Percentiles rank a stretch among this genome's conserved stretches.
Evolutionary conservation across 2,113 vertebrate species (phyloP).

Genomic region (Cebus imitator): DNA sequence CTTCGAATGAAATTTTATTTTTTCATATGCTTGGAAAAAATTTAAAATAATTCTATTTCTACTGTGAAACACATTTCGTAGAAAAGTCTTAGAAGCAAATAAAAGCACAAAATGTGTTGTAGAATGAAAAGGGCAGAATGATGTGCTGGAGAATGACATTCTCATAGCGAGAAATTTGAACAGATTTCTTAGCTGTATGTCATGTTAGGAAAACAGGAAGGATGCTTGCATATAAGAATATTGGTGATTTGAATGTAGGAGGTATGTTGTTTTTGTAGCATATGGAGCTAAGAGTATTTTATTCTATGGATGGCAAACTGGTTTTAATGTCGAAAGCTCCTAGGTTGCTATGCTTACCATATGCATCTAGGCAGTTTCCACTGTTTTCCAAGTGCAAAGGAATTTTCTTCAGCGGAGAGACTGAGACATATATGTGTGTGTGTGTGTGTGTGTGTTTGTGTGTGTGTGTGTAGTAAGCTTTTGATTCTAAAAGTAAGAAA

Average conservation of each 20-base stretch:
- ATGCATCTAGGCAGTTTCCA: neutral
- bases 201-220: neutral
- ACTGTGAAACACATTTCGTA: neutral
- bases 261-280: neutral
- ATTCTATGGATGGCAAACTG: neutral
- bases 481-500: neutral
- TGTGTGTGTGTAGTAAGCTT: neutral
- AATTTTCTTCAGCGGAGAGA: neutral
- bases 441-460: neutral
- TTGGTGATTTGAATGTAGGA: neutral
- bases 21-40: neutral
- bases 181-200: neutral
- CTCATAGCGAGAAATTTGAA: neutral
- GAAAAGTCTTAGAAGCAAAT: constrained; percentile 29
- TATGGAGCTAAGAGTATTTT: neutral
- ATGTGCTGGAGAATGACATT: neutral
- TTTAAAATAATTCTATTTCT: neutral
- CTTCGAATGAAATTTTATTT: neutral
- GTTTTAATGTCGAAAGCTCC: neutral
- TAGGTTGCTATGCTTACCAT: neutral
- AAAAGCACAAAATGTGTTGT: neutral
- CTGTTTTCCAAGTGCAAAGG: neutral
- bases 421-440: neutral
- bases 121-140: constrained; percentile 2
- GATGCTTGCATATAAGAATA: neutral